A percentile compares a stretch with the other conserved stretches of the same genome.
Evolutionary conservation across 2,797 vertebrate genomes (phyloP).

Genomic region (Pangasius larnaudii): DNA sequence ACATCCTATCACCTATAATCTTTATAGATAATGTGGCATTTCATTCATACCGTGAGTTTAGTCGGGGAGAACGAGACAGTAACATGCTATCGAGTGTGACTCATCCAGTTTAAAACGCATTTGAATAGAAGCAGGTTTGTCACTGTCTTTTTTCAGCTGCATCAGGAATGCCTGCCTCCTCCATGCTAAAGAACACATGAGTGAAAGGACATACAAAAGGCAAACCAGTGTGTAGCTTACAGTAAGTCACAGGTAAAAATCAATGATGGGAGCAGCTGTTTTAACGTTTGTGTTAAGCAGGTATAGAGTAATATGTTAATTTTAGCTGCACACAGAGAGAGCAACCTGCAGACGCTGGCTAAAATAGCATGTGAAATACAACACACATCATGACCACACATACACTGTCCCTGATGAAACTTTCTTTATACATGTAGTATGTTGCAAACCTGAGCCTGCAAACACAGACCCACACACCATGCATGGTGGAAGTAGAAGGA

Average conservation of each 20-base stretch:
- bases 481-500: neutral
- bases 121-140: constrained; percentile 41
- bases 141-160: neutral
- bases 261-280: neutral
- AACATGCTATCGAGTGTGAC: constrained; percentile 24
- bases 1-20: constrained; percentile 12
- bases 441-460: neutral
- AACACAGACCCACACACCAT: neutral
- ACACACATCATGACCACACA: neutral
- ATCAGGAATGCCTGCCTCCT: constrained; percentile 6
- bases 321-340: constrained; percentile 2
- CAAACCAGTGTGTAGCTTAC: neutral
- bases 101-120: constrained; percentile 20
- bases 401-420: neutral
- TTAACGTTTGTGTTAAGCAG: neutral
- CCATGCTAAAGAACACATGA: constrained; percentile 18
- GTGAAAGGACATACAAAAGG: constrained; percentile 15
- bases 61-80: neutral
- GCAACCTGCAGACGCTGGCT: neutral
- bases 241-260: neutral
- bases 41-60: neutral
- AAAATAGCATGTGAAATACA: constrained; percentile 27
- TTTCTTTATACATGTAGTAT: neutral
- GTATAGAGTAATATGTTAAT: constrained; percentile 14
- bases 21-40: constrained; percentile 10